Evolutionary conservation across 2,888 invertebrate species (phyloP).

Genomic region (Bimastos eiseni): DNA sequence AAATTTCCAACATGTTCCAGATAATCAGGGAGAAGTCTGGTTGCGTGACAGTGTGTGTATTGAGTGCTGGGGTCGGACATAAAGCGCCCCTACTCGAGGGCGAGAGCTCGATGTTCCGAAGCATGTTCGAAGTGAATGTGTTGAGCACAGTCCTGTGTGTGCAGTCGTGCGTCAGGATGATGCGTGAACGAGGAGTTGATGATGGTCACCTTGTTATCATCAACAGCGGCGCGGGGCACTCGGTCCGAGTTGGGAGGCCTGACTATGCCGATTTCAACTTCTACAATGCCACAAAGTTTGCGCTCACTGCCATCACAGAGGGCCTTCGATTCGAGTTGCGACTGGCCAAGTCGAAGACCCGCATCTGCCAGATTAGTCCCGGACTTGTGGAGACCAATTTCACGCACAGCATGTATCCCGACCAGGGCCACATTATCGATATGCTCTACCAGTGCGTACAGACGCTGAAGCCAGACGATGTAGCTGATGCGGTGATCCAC

Average conservation of each 20-base stretch:
- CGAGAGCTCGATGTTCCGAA: neutral
- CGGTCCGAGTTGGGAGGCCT: neutral
- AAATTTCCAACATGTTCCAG: neutral
- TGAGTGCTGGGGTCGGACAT: conserved; percentile 23
- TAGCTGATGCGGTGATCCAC: conserved; percentile 14
- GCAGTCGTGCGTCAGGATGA: neutral
- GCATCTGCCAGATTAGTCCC: conserved; percentile 7
- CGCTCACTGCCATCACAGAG: conserved; percentile 8
- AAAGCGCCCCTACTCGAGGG: conserved; percentile 27
- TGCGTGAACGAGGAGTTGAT: neutral
- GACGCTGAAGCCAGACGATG: conserved; percentile 1
- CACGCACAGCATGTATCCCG: conserved; percentile 21
- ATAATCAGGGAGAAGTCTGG: conserved; percentile 19
- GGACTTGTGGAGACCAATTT: conserved; percentile 15
- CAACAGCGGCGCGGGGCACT: neutral
- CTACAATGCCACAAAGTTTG: conserved; percentile 22
- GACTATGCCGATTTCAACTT: conserved; percentile 23
- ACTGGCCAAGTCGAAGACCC: neutral
- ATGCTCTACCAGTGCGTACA: conserved; percentile 16
- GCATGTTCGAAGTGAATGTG: conserved; percentile 25
- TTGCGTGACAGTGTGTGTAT: conserved; percentile 24
- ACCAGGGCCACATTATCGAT: conserved; percentile 1
- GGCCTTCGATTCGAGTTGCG: conserved; percentile 22
- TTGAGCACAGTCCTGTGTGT: neutral
- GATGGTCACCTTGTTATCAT: conserved; percentile 17